Percentiles rank a stretch among this genome's conserved stretches.
phyloP scores from a whole-genome alignment of 2,888 invertebrate species.

The Drosophila kanekoi region DNA sequence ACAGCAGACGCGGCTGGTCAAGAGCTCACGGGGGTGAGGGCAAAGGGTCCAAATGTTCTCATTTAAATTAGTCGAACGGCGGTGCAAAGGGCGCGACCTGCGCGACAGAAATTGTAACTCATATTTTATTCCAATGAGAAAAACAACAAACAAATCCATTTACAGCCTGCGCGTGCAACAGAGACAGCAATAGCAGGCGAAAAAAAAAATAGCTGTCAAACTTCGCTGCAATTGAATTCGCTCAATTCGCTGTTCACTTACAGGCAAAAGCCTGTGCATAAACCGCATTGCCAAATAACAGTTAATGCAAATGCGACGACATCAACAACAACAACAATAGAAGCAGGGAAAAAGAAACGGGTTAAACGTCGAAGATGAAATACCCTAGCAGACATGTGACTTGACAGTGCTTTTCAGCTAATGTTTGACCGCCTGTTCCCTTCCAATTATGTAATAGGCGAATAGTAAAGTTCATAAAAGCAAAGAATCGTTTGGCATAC shows the following conservation, averaged over 20 bases:
- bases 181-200: constrained; percentile 3
- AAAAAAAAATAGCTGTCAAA: not conserved
- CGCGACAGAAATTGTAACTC: constrained; percentile 64
- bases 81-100: constrained; percentile 25
- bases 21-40: not conserved
- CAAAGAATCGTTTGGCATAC: no score
- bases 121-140: constrained; percentile 67
- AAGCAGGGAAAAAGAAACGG: not conserved
- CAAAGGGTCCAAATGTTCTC: constrained; percentile 57
- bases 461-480: no score
- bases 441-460: no score
- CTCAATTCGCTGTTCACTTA: constrained; percentile 63
- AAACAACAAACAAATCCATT: not conserved
- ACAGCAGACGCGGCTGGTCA: not conserved
- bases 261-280: constrained; percentile 43
- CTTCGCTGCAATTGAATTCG: constrained; percentile 26
- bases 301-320: constrained; percentile 68
- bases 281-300: constrained; percentile 66
- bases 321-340: constrained; percentile 14
- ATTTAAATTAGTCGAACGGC: constrained; percentile 49
- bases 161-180: not conserved
- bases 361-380: no score
- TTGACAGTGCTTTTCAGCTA: no score
- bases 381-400: no score
- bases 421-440: no score